Evolutionary conservation across 1,140 invertebrate genomes (phyloP).

Genomic region (Drosophila setifemur): DNA sequence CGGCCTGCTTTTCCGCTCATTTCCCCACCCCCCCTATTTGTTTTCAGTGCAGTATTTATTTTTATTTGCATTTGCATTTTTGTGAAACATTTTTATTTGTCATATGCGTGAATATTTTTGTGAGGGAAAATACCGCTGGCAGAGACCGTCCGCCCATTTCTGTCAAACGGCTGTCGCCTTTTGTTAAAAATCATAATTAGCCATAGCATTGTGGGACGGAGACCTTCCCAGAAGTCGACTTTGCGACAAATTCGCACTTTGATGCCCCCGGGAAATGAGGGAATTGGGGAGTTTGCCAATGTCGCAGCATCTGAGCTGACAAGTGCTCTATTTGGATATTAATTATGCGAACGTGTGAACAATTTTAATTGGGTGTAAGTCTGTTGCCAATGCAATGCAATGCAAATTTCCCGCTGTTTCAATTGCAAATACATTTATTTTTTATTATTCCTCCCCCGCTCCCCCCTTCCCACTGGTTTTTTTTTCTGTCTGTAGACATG

Average conservation of each 20-base stretch:
- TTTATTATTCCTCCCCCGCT: slow-evolving; percentile 6
- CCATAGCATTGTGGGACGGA: slow-evolving; percentile 21
- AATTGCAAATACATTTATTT: slow-evolving; percentile 53
- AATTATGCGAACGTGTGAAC: slow-evolving; percentile 81
- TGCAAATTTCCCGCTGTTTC: slow-evolving; percentile 30
- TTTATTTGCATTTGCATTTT: slow-evolving; percentile 34
- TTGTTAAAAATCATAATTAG: slow-evolving; percentile 69
- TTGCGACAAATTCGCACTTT: slow-evolving; percentile 54
- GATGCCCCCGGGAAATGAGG: slow-evolving; percentile 16
- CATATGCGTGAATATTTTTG: slow-evolving; percentile 56
- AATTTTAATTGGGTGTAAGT: slow-evolving; percentile 81
- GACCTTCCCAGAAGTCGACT: slow-evolving; percentile 56
- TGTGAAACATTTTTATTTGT: slow-evolving; percentile 72
- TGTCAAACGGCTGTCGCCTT: slow-evolving; percentile 66
- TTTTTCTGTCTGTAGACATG: slow-evolving; percentile 36
- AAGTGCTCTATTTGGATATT: slow-evolving; percentile 76
- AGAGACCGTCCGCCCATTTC: slow-evolving; percentile 41
- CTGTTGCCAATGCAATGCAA: slow-evolving; percentile 64
- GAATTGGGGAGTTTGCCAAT: slow-evolving; percentile 13
- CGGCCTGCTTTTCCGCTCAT: slow-evolving; percentile 22
- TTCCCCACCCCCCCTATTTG: neutral
- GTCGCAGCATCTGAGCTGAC: slow-evolving; percentile 44
- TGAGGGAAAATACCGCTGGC: neutral
- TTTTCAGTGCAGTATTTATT: slow-evolving; percentile 3
- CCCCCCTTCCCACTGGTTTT: slow-evolving; percentile 2